phyloP scores from a whole-genome alignment of 2,113 vertebrate genomes.

The Ictidomys tridecemlineatus region DNA sequence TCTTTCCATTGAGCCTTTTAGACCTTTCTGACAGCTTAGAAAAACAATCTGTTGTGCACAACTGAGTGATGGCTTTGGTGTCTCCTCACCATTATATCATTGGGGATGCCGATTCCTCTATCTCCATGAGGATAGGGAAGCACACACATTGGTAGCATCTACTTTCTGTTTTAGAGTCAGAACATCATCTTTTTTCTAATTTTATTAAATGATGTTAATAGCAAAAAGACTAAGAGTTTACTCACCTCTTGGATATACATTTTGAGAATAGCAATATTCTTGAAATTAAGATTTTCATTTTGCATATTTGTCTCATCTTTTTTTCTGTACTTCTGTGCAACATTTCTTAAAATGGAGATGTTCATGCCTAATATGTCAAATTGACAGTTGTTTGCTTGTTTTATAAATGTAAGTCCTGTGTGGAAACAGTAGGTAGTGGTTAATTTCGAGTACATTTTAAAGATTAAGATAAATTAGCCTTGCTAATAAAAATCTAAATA shows the following conservation, averaged over 20 bases:
- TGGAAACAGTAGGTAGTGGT: constrained; percentile 77
- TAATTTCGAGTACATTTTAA: constrained; percentile 76
- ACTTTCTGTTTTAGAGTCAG: not conserved
- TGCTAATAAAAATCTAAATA: not conserved
- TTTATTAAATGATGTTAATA: not conserved
- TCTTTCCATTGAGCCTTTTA: constrained; percentile 7
- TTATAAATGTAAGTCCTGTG: constrained; percentile 72
- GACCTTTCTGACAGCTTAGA: not conserved
- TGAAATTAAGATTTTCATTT: constrained; percentile 23
- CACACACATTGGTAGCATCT: not conserved
- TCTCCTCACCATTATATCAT: not conserved
- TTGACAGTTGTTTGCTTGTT: constrained; percentile 73
- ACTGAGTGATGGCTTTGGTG: not conserved
- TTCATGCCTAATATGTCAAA: constrained; percentile 79
- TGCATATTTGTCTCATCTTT: not conserved
- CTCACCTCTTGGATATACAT: not conserved
- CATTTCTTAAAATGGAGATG: constrained; percentile 75
- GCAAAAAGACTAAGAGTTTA: not conserved
- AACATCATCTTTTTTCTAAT: not conserved
- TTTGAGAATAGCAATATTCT: not conserved
- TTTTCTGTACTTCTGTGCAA: no score
- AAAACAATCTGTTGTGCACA: not conserved
- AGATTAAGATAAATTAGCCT: constrained; percentile 79
- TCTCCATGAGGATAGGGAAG: not conserved
- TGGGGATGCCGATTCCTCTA: not conserved